These are phyloP conservation scores for Festucalex cinctus DNA, from an alignment of 2,113 vertebrate genomes.

Conservation along the genomic window DNA sequence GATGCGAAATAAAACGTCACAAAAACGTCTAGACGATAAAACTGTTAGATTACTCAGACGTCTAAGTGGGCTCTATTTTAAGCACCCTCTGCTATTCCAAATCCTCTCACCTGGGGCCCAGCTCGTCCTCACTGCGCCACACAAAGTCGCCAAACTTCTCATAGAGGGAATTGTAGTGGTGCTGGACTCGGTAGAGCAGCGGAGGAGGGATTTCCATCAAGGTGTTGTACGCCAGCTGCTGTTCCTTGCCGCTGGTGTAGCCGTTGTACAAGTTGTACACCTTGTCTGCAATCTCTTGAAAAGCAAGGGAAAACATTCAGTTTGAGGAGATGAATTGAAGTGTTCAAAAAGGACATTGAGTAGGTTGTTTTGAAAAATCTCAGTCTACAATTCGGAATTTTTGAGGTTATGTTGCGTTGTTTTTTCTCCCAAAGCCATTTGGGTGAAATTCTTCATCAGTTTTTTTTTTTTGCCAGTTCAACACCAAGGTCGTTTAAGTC, in stretches of 20 bases:
- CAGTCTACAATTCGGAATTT: not conserved
- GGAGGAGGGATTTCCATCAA: slow-evolving; percentile 93
- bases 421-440: not conserved
- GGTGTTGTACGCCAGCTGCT: slow-evolving; percentile 95
- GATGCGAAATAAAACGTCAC: slow-evolving; percentile 19
- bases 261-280: slow-evolving; percentile 98
- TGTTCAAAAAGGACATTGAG: no score
- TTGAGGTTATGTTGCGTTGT: not conserved
- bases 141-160: slow-evolving; percentile 99
- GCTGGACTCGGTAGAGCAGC: slow-evolving; percentile 89
- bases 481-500: not conserved
- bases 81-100: not conserved
- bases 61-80: not conserved
- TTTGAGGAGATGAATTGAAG: not conserved
- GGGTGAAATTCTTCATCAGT: not conserved
- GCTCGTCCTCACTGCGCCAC: slow-evolving; percentile 96
- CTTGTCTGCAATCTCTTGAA: slow-evolving; percentile 91
- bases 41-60: slow-evolving; percentile 6
- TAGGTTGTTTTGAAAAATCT: not conserved
- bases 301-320: not conserved
- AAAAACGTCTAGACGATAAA: slow-evolving; percentile 14
- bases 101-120: slow-evolving; percentile 87
- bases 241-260: slow-evolving; percentile 98
- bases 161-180: slow-evolving; percentile 97
- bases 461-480: not conserved